Percentiles rank a stretch among this genome's conserved stretches.
These are phyloP conservation scores for Aix galericulata DNA, from an alignment of 2,113 vertebrate species.

Conservation along the genomic window DNA sequence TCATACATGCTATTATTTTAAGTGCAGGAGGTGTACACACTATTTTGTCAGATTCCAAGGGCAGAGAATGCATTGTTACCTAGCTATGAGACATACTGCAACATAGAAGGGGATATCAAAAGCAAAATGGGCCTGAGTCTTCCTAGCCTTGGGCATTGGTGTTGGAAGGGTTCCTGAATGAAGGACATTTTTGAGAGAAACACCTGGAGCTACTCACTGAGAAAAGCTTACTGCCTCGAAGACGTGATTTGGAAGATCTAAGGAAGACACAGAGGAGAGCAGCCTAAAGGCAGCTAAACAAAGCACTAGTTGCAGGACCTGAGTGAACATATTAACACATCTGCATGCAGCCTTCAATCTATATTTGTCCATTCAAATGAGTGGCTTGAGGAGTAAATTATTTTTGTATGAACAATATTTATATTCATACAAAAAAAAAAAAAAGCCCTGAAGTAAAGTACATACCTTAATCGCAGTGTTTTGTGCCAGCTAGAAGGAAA, in stretches of 20 bases:
- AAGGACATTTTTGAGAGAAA: not conserved
- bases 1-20: not conserved
- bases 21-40: not conserved
- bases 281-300: not conserved
- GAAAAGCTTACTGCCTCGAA: not conserved
- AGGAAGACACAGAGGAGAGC: not conserved
- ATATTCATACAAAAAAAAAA: not conserved
- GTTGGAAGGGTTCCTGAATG: not conserved
- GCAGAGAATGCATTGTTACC: not conserved
- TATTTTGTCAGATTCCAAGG: not conserved
- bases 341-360: not conserved
- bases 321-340: not conserved
- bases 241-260: not conserved
- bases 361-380: constrained; percentile 11
- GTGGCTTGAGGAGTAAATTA: not conserved
- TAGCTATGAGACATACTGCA: not conserved
- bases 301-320: not conserved
- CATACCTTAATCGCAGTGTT: not conserved
- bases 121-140: not conserved
- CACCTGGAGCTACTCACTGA: not conserved
- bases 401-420: constrained; percentile 17
- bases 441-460: not conserved
- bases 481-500: constrained; percentile 10
- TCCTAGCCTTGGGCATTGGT: not conserved
- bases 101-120: not conserved